phyloP scores from a whole-genome alignment of 2,113 vertebrate genomes.

The Phylloscopus trochiloides region DNA sequence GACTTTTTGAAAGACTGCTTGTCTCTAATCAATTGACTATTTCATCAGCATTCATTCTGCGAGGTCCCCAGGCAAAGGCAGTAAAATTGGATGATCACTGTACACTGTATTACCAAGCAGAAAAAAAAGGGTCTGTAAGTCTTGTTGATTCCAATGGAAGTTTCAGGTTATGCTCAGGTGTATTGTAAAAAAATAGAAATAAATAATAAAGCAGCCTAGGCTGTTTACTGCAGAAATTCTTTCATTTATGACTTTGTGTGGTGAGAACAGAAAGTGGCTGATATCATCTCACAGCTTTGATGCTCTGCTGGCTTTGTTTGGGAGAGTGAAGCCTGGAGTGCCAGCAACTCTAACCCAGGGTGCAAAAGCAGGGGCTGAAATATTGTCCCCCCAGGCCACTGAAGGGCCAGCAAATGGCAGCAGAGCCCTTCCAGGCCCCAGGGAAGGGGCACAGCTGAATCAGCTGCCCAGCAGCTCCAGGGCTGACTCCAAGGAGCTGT shows the following conservation, averaged over 20 bases:
- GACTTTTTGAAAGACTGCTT: slow-evolving; percentile 32
- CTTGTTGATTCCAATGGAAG: background rate
- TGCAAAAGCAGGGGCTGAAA: background rate
- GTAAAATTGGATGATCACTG: slow-evolving; percentile 35
- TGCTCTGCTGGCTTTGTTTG: background rate
- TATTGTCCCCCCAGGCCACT: background rate
- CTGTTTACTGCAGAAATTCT: background rate
- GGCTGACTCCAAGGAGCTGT: background rate
- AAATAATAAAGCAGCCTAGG: background rate
- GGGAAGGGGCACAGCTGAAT: background rate
- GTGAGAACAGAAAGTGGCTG: background rate
- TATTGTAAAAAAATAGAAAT: background rate
- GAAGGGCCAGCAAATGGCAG: background rate
- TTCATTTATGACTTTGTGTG: background rate
- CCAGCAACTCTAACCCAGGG: background rate
- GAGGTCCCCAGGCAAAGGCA: slow-evolving; percentile 28
- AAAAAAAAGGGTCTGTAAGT: background rate
- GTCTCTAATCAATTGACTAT: slow-evolving; percentile 60
- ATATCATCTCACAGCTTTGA: background rate
- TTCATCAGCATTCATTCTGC: slow-evolving; percentile 1
- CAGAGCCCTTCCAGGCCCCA: background rate
- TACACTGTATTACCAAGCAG: background rate
- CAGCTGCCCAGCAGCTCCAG: background rate
- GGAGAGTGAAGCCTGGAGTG: background rate
- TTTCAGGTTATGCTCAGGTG: background rate